These are phyloP conservation scores for Caenorhabditis sp. DNA, from an alignment of 2,888 invertebrate genomes.

Conservation along the genomic window DNA sequence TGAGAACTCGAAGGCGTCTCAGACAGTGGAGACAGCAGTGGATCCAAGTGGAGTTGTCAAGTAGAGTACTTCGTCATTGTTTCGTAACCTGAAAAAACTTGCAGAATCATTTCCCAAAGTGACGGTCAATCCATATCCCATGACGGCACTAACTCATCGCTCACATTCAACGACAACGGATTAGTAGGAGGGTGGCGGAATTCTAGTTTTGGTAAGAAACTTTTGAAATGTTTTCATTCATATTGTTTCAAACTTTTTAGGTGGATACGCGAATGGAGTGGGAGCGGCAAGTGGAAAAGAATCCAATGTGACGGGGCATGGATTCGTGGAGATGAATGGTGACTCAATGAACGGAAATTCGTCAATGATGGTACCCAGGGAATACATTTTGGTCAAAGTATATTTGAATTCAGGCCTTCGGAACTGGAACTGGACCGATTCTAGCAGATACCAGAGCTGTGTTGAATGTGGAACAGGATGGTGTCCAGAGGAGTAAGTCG, in stretches of 20 bases:
- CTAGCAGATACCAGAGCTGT: conserved; percentile 64
- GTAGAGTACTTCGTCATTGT: not conserved
- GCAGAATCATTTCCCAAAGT: conserved; percentile 63
- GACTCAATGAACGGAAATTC: conserved; percentile 63
- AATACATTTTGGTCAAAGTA: not conserved
- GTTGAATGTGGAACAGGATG: conserved; percentile 57
- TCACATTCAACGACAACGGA: conserved; percentile 66
- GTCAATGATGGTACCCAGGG: conserved; percentile 56
- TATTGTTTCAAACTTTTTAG: conserved; percentile 32
- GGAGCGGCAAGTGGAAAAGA: conserved; percentile 67
- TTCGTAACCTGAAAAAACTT: not conserved
- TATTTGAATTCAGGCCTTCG: conserved; percentile 32
- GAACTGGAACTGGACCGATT: conserved; percentile 63
- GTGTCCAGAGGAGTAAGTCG: conserved; percentile 50
- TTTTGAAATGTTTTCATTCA: not conserved
- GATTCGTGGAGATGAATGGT: conserved; percentile 60
- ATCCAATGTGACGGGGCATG: conserved; percentile 68
- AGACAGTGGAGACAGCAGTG: conserved; percentile 70
- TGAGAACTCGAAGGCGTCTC: conserved; percentile 68
- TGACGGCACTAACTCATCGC: conserved; percentile 63
- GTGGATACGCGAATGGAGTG: conserved; percentile 58
- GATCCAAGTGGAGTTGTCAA: conserved; percentile 67
- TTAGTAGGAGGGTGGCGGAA: conserved; percentile 62
- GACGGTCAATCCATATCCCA: conserved; percentile 68
- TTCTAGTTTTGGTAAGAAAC: conserved; percentile 55